Evolutionary conservation across 2,113 vertebrate species (phyloP).

Genomic region (Zeus faber): DNA sequence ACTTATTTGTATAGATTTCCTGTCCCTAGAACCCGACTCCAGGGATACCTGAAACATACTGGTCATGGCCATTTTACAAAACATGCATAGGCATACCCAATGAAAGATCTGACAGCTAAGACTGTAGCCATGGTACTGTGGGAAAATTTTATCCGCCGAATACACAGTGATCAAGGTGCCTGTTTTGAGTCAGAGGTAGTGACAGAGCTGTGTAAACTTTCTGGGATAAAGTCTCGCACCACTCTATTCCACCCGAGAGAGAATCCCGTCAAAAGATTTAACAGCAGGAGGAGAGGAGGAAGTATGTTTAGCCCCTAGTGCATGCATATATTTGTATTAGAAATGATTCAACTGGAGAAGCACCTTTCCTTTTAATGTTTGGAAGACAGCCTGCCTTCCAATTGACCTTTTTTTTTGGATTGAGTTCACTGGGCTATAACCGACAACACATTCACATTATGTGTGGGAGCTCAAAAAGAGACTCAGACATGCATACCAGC

Average conservation of each 20-base stretch:
- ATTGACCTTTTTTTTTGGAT: constrained; percentile 27
- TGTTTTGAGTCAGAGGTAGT: constrained; percentile 24
- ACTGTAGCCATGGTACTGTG: constrained; percentile 16
- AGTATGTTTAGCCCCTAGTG: constrained; percentile 25
- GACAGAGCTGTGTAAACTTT: constrained; percentile 16
- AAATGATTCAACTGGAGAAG: constrained; percentile 23
- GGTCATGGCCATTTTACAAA: constrained; percentile 35
- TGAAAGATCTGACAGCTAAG: constrained; percentile 24
- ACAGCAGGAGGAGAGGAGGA: constrained; percentile 21
- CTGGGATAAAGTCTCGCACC: constrained; percentile 17
- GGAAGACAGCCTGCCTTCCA: constrained; percentile 22
- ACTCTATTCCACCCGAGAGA: constrained; percentile 25
- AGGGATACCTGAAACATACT: constrained; percentile 20
- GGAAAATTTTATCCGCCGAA: constrained; percentile 18
- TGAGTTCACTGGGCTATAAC: constrained; percentile 11
- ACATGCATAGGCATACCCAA: constrained; percentile 19
- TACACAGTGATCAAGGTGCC: constrained; percentile 27
- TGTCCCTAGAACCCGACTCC: constrained; percentile 13
- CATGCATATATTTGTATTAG: constrained; percentile 32
- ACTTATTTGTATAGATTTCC: constrained; percentile 24
- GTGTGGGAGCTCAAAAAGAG: constrained; percentile 11
- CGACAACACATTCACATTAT: constrained; percentile 18
- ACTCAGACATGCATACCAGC: constrained; percentile 13
- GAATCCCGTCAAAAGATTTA: constrained; percentile 17
- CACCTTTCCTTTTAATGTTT: constrained; percentile 33